These are phyloP conservation scores for Sardina pilchardus DNA, from an alignment of 2,113 vertebrate species.

Conservation along the genomic window DNA sequence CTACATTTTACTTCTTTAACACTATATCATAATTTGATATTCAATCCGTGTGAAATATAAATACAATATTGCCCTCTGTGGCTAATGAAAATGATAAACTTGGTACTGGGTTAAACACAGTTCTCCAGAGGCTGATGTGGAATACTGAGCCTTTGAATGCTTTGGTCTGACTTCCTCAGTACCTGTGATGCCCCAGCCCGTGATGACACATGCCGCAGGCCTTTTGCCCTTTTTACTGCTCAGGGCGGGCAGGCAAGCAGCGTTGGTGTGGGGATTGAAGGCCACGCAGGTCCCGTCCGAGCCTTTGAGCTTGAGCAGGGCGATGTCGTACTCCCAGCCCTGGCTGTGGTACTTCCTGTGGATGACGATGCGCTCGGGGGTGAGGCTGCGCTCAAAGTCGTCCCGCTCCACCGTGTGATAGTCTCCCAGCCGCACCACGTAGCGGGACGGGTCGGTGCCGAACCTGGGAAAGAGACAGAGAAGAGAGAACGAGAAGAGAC, in stretches of 20 bases:
- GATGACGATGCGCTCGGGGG: constrained; percentile 74
- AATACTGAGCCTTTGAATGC: background rate
- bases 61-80: background rate
- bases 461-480: constrained; percentile 65
- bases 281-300: constrained; percentile 77
- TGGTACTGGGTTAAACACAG: background rate
- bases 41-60: background rate
- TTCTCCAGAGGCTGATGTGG: background rate
- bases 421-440: constrained; percentile 79
- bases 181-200: constrained; percentile 88
- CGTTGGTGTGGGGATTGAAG: constrained; percentile 79
- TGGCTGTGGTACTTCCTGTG: constrained; percentile 80
- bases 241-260: constrained; percentile 75
- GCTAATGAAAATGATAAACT: background rate
- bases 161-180: background rate
- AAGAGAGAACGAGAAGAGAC: background rate
- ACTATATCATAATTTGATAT: background rate
- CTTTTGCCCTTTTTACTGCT: constrained; percentile 57
- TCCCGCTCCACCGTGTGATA: constrained; percentile 82
- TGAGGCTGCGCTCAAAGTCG: constrained; percentile 81
- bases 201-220: constrained; percentile 78
- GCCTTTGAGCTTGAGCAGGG: constrained; percentile 78
- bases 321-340: constrained; percentile 84
- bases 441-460: constrained; percentile 76
- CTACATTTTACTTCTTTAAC: background rate